Percentiles rank a stretch among this genome's conserved stretches.
These are phyloP conservation scores for Megaustenia siamemsis DNA, from an alignment of 2,888 invertebrate species.

Conservation along the genomic window DNA sequence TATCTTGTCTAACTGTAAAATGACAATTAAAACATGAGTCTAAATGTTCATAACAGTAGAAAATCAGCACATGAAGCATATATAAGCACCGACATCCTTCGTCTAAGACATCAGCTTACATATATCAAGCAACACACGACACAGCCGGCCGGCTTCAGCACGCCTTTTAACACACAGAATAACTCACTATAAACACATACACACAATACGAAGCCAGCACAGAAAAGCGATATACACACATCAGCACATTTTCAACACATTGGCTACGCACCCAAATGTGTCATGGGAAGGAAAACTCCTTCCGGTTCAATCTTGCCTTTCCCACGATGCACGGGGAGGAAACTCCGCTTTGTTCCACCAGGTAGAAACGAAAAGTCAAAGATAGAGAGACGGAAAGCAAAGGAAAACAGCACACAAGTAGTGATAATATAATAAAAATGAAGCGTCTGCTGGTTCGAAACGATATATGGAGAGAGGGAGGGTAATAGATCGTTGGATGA, in stretches of 20 bases:
- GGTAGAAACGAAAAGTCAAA: constrained; percentile 18
- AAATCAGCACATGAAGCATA: constrained; percentile 14
- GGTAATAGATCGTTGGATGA: not conserved
- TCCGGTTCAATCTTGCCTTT: constrained; percentile 14
- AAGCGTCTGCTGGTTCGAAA: not conserved
- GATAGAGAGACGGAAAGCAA: not conserved
- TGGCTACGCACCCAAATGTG: constrained; percentile 21
- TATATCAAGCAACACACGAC: not conserved
- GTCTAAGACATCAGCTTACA: too few species aligned
- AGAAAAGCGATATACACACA: not conserved
- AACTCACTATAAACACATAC: not conserved
- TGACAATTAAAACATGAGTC: too few species aligned
- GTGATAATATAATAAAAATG: not conserved
- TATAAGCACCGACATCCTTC: not conserved
- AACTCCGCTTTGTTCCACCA: not conserved
- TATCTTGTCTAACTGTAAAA: too few species aligned
- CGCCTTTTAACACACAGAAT: not conserved
- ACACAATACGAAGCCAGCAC: not conserved
- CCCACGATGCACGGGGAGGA: not conserved
- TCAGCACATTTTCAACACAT: constrained; percentile 36
- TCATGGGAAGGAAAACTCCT: constrained; percentile 5
- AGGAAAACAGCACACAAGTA: not conserved
- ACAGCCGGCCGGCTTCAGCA: not conserved
- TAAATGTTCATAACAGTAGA: too few species aligned
- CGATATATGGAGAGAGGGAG: not conserved